phyloP scores from a whole-genome alignment of 2,888 invertebrate genomes.

The Pristionchus mayeri region DNA sequence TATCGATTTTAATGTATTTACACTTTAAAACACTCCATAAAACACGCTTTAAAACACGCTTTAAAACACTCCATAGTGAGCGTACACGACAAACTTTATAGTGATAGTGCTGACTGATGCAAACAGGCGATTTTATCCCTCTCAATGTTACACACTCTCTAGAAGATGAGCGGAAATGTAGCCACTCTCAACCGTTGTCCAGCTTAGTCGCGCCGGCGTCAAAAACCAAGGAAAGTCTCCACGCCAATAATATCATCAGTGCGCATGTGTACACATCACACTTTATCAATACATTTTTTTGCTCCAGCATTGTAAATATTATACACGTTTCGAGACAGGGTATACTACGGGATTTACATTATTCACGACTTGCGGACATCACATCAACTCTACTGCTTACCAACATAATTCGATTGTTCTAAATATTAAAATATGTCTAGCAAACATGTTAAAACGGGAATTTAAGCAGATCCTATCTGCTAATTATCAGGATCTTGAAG shows the following conservation, averaged over 20 bases:
- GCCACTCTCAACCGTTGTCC: background rate
- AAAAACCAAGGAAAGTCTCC: no score
- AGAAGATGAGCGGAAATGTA: background rate
- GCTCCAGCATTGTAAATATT: slow-evolving; percentile 25
- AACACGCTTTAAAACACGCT: no score
- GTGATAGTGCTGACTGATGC: background rate
- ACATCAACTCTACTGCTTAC: background rate
- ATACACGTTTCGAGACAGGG: slow-evolving; percentile 3
- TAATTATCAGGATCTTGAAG: background rate
- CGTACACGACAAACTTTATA: no score
- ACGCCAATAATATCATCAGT: no score
- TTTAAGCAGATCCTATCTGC: background rate
- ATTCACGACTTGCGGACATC: background rate
- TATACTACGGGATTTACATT: background rate
- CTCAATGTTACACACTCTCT: background rate
- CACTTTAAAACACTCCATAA: no score
- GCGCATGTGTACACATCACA: no score
- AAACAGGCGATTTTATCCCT: background rate
- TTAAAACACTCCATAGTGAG: no score
- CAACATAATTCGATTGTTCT: background rate
- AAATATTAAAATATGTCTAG: background rate
- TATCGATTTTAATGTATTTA: no score
- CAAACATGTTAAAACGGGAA: background rate
- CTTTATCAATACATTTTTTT: slow-evolving; percentile 27
- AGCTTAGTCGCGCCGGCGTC: background rate